Conservation (phyloP, 2,888 invertebrate genomes). For the Mactromeris polynyma region DNA sequence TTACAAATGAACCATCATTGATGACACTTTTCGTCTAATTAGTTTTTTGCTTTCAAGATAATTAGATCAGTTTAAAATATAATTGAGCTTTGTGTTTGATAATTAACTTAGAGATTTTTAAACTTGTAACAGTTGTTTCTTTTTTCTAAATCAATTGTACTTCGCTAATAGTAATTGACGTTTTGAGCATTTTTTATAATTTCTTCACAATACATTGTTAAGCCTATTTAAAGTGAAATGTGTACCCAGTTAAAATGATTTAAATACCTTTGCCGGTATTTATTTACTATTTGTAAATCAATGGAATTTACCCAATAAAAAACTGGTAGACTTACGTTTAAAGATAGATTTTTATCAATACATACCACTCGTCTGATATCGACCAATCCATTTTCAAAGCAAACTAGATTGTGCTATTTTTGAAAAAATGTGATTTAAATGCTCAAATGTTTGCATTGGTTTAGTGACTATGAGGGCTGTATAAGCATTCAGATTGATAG, state of each 20-base stretch:
- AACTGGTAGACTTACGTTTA: background rate
- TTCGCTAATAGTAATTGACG: background rate
- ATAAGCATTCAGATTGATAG: too few relatives aligned
- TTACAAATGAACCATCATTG: too few relatives aligned
- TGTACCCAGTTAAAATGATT: background rate
- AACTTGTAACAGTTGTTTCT: background rate
- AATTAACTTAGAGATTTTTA: background rate
- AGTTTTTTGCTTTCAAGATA: too few relatives aligned
- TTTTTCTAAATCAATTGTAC: background rate
- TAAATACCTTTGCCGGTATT: background rate
- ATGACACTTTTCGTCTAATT: too few relatives aligned
- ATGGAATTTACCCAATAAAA: background rate
- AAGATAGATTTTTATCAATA: background rate
- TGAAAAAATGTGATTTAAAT: background rate
- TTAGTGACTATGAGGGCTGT: too few relatives aligned
- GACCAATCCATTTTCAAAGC: background rate
- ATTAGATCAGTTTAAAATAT: too few relatives aligned
- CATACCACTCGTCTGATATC: background rate
- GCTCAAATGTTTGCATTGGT: background rate
- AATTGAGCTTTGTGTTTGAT: background rate
- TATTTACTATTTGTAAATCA: background rate
- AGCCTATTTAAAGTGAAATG: background rate
- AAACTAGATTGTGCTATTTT: background rate
- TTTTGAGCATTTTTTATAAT: too few relatives aligned
- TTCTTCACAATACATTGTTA: background rate